These are phyloP conservation scores for Neofelis nebulosa DNA, from an alignment of 2,113 vertebrate genomes.

Conservation along the genomic window DNA sequence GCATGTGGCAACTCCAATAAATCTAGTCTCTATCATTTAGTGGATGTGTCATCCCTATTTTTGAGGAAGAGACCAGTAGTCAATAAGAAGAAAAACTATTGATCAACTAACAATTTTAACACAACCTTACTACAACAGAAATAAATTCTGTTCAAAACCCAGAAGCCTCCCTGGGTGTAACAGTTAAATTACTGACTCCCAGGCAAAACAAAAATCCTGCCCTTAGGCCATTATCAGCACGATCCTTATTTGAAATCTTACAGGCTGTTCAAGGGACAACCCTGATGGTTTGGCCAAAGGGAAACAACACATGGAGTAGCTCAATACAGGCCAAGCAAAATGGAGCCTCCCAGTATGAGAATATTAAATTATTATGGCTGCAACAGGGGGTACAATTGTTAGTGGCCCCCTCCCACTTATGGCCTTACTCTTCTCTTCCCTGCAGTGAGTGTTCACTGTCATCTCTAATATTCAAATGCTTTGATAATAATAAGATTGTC, in stretches of 20 bases:
- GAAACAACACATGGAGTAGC: slow-evolving; percentile 59
- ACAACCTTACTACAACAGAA: slow-evolving; percentile 72
- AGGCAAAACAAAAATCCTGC: slow-evolving; percentile 79
- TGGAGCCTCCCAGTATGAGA: slow-evolving; percentile 74
- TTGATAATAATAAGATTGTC: slow-evolving; percentile 85
- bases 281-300: slow-evolving; percentile 79
- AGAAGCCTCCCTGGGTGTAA: slow-evolving; percentile 69
- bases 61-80: slow-evolving; percentile 45
- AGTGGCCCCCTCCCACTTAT: slow-evolving; percentile 74
- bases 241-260: slow-evolving; percentile 82
- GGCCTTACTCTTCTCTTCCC: slow-evolving; percentile 73
- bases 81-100: slow-evolving; percentile 64
- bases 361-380: slow-evolving; percentile 84
- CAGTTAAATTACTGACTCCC: slow-evolving; percentile 79
- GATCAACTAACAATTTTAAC: slow-evolving; percentile 69
- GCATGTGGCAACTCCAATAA: slow-evolving; percentile 41
- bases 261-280: slow-evolving; percentile 75
- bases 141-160: slow-evolving; percentile 74
- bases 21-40: background rate
- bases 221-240: slow-evolving; percentile 84
- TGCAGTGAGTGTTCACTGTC: slow-evolving; percentile 75
- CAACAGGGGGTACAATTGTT: slow-evolving; percentile 73
- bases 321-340: slow-evolving; percentile 58
- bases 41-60: slow-evolving; percentile 40
- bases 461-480: slow-evolving; percentile 79